Conservation (phyloP, 2,888 invertebrate species). For the Opisthograptis luteolata region DNA sequence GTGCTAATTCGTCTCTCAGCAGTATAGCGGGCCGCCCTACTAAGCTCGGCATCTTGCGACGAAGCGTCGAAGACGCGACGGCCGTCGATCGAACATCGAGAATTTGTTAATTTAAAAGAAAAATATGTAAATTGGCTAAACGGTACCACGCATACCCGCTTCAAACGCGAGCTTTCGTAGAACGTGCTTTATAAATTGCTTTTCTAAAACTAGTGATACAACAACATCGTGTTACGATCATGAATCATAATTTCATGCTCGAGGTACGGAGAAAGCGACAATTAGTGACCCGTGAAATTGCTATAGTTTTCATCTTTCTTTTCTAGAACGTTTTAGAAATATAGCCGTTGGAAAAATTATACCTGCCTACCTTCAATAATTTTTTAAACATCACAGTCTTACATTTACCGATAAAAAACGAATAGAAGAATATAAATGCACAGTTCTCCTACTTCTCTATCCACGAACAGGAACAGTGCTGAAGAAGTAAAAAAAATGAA, state of each 20-base stretch:
- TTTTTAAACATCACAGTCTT: no score
- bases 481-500: constrained; percentile 19
- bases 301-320: background rate
- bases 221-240: constrained; percentile 30
- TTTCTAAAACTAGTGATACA: constrained; percentile 21
- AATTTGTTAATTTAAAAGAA: constrained; percentile 35
- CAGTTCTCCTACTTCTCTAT: background rate
- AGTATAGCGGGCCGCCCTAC: constrained; percentile 35
- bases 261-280: constrained; percentile 33
- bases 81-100: constrained; percentile 26
- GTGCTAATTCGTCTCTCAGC: constrained; percentile 32
- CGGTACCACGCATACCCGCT: constrained; percentile 31
- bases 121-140: constrained; percentile 34
- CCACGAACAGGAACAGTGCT: background rate
- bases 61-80: background rate
- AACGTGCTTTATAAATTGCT: constrained; percentile 14
- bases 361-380: no score
- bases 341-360: no score
- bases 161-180: background rate
- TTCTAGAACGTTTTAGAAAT: background rate
- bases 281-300: constrained; percentile 28
- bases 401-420: no score
- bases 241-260: constrained; percentile 35
- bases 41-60: constrained; percentile 10
- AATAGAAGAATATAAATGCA: background rate